A percentile compares a stretch with the other conserved stretches of the same genome.
These are phyloP conservation scores for Nemopilema nomurai DNA, from an alignment of 30 jellyfish, hydroid and myxozoan species.

Conservation along the genomic window DNA sequence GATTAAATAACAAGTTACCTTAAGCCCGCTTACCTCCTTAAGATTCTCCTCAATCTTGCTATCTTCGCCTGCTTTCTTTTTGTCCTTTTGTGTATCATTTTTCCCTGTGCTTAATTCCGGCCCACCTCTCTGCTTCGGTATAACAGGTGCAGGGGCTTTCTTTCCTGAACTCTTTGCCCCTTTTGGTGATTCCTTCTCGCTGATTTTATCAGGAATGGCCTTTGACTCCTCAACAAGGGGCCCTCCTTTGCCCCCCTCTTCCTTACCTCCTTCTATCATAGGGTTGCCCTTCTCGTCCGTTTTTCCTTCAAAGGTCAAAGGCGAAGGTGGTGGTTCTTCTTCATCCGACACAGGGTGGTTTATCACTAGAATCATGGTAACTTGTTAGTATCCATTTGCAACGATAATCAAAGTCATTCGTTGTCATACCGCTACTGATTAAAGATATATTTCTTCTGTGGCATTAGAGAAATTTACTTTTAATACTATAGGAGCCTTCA, in stretches of 20 bases:
- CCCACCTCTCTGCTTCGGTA: slow-evolving; percentile 87
- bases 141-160: slow-evolving; percentile 61
- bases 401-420: neutral
- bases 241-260: slow-evolving; percentile 87
- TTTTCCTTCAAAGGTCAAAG: slow-evolving; percentile 59
- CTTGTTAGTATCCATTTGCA: neutral
- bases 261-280: slow-evolving; percentile 74
- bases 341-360: slow-evolving; percentile 61
- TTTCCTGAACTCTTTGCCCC: slow-evolving; percentile 62
- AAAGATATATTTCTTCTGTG: neutral
- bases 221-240: slow-evolving; percentile 73
- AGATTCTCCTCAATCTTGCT: neutral
- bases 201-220: slow-evolving; percentile 45
- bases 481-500: neutral
- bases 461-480: no score
- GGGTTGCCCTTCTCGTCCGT: slow-evolving; percentile 71
- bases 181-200: slow-evolving; percentile 58
- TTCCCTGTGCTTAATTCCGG: slow-evolving; percentile 74
- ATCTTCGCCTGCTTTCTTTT: slow-evolving; percentile 4
- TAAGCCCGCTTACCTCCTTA: neutral
- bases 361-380: slow-evolving; percentile 18
- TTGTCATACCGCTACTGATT: no score
- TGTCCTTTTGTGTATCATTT: slow-evolving; percentile 18
- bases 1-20: no score
- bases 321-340: slow-evolving; percentile 76